phyloP scores from a whole-genome alignment of 1,140 invertebrate genomes.

The Copidosoma floridanum region DNA sequence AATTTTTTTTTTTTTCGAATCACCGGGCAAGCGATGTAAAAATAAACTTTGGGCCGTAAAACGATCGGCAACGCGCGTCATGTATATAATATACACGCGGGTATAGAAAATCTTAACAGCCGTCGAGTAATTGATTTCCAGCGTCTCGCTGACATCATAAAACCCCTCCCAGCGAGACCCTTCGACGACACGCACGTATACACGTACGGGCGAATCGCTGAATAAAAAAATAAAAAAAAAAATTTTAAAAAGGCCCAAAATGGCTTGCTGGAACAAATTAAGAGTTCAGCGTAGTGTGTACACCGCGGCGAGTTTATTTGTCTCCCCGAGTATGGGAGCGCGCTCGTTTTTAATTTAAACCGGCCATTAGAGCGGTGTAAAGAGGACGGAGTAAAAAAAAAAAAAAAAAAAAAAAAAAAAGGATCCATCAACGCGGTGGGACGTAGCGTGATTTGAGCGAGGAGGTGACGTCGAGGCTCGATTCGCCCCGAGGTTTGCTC shows the following conservation, averaged over 20 bases:
- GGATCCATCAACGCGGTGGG: no score
- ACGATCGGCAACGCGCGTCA: no score
- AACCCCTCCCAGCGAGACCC: neutral
- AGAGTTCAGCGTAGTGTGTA: constrained; percentile 19
- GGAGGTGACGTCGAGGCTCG: constrained; percentile 20
- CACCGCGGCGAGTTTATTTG: no score
- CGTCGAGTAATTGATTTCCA: constrained; percentile 17
- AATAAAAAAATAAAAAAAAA: no score
- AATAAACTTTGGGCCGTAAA: no score
- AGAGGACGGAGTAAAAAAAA: neutral
- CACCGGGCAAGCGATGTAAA: no score
- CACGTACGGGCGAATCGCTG: no score
- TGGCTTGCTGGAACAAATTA: constrained; percentile 17
- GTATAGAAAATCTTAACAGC: no score
- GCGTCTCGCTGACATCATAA: constrained; percentile 4
- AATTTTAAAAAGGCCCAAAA: no score
- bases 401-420: neutral
- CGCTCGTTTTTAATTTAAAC: constrained; percentile 19
- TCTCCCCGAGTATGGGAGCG: neutral
- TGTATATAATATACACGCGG: no score
- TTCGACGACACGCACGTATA: no score
- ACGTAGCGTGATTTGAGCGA: neutral
- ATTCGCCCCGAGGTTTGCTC: constrained; percentile 22
- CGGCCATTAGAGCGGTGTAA: constrained; percentile 12
- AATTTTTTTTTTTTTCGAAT: no score